Evolutionary conservation across 2,797 vertebrate species (phyloP).

Genomic region (Labeo calbasu): DNA sequence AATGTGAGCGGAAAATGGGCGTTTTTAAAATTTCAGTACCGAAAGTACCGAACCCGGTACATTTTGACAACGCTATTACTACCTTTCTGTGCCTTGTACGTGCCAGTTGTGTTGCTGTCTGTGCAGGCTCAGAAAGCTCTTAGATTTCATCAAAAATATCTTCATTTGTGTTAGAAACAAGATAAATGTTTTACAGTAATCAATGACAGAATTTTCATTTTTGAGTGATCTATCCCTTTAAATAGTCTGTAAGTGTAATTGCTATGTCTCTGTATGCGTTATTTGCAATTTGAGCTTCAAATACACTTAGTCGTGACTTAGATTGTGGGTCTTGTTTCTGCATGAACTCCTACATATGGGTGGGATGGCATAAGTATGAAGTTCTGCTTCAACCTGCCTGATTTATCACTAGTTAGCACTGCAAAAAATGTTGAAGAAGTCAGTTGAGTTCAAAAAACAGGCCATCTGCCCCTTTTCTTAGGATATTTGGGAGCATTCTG

Average conservation of each 20-base stretch:
- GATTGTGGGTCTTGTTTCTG: not conserved
- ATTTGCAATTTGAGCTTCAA: not conserved
- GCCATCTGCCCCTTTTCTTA: not conserved
- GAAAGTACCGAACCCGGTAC: too few species aligned
- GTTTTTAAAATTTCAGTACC: too few species aligned
- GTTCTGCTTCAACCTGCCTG: slow-evolving; percentile 14
- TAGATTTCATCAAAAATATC: too few species aligned
- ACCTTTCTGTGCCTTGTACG: too few species aligned
- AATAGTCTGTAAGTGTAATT: not conserved
- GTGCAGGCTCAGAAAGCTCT: too few species aligned
- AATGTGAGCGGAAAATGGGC: too few species aligned
- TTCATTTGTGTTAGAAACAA: too few species aligned
- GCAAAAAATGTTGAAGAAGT: not conserved
- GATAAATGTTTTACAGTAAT: too few species aligned
- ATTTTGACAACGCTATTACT: too few species aligned
- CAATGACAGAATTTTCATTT: too few species aligned
- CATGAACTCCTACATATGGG: not conserved
- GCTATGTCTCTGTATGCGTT: not conserved
- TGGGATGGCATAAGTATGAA: not conserved
- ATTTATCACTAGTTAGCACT: not conserved
- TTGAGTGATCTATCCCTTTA: too few species aligned
- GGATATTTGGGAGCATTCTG: not conserved
- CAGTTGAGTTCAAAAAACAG: not conserved
- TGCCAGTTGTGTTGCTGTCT: too few species aligned
- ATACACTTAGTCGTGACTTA: not conserved